Conservation (phyloP, 2,113 vertebrate species). For the Pterocles orientalis region DNA sequence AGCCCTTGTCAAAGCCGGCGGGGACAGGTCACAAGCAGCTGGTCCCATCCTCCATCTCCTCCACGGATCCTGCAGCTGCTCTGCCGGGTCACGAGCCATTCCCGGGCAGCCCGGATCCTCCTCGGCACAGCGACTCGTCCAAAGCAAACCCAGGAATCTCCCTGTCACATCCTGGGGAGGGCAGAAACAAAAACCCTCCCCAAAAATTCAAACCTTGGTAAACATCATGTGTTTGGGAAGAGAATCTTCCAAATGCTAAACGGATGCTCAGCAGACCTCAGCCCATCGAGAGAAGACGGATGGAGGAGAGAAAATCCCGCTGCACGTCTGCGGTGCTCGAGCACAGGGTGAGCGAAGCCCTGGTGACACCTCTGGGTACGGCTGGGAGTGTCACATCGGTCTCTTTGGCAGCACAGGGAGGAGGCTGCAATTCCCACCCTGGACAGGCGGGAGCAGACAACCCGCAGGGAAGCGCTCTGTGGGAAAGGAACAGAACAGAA, state of each 20-base stretch:
- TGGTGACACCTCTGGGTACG: accelerated
- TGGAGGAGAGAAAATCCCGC: not conserved
- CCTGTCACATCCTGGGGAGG: not conserved
- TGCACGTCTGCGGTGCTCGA: not conserved
- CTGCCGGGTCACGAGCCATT: not conserved
- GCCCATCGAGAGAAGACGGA: not conserved
- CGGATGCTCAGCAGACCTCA: not conserved
- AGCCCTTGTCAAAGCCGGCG: not conserved
- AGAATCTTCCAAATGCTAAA: not conserved
- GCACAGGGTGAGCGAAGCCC: accelerated
- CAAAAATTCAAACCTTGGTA: not conserved
- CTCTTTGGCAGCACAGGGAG: not conserved
- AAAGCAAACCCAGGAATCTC: not conserved
- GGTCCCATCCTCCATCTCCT: not conserved
- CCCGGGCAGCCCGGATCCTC: not conserved
- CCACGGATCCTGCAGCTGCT: not conserved
- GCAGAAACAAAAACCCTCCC: not conserved
- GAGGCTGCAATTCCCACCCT: not conserved
- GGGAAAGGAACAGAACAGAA: not conserved
- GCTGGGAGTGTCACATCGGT: not conserved
- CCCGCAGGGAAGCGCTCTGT: not conserved
- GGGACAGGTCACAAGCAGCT: not conserved
- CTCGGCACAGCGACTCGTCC: not conserved
- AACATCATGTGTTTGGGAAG: not conserved
- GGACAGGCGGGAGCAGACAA: not conserved